Evolutionary conservation across 2,797 vertebrate genomes (phyloP).

Genomic region (Lepus townsendii): DNA sequence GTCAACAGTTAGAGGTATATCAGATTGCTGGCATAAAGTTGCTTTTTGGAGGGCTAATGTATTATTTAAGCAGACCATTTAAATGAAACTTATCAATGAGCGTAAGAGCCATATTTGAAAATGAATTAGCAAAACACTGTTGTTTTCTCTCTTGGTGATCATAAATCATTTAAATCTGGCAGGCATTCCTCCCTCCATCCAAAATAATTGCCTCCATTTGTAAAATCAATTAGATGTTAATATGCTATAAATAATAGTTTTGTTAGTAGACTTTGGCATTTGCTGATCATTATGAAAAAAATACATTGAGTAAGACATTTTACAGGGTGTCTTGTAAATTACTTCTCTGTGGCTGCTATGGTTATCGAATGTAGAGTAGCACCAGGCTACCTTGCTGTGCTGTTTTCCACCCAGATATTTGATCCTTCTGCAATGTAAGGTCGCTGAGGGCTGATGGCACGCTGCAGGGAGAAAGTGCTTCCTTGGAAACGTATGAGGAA

Average conservation of each 20-base stretch:
- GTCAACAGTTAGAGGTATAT: constrained; percentile 68
- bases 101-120: constrained; percentile 78
- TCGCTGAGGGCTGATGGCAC: constrained; percentile 71
- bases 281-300: constrained; percentile 83
- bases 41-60: constrained; percentile 66
- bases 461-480: constrained; percentile 65
- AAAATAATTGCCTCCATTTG: constrained; percentile 85
- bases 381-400: constrained; percentile 73
- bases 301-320: constrained; percentile 79
- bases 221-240: constrained; percentile 82
- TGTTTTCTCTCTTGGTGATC: constrained; percentile 81
- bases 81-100: constrained; percentile 76
- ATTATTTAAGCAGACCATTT: constrained; percentile 73
- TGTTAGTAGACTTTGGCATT: constrained; percentile 79
- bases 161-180: constrained; percentile 83
- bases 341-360: constrained; percentile 78
- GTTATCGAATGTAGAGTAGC: constrained; percentile 74
- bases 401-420: constrained; percentile 79
- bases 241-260: constrained; percentile 85
- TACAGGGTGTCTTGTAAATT: constrained; percentile 81
- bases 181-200: constrained; percentile 80
- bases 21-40: constrained; percentile 61
- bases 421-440: constrained; percentile 70
- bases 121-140: constrained; percentile 78
- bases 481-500: constrained; percentile 64